phyloP scores from a whole-genome alignment of 1,140 invertebrate genomes.

The Apocrypta bakeri region DNA sequence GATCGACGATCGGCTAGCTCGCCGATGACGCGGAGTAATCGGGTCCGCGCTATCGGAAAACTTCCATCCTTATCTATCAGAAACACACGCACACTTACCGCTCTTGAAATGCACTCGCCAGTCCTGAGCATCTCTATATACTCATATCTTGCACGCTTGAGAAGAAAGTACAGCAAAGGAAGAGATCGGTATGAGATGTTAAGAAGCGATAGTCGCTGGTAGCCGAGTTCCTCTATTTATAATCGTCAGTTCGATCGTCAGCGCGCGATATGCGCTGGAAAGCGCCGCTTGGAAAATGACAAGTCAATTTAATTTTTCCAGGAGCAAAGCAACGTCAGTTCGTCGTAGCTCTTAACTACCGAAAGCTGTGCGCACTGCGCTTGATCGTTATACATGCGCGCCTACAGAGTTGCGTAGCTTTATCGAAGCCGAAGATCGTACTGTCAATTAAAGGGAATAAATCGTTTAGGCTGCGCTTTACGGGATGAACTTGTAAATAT shows the following conservation, averaged over 20 bases:
- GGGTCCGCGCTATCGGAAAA: slow-evolving; percentile 52
- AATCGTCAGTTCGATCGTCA: slow-evolving; percentile 37
- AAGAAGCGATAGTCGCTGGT: background rate
- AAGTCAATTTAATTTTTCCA: slow-evolving; percentile 45
- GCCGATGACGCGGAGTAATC: slow-evolving; percentile 66
- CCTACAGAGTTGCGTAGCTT: background rate
- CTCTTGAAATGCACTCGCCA: background rate
- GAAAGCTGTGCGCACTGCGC: background rate
- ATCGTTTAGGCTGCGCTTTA: background rate
- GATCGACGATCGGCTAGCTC: slow-evolving; percentile 62
- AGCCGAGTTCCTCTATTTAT: slow-evolving; percentile 12
- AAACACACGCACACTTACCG: background rate
- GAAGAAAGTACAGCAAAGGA: slow-evolving; percentile 18
- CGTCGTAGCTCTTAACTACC: slow-evolving; percentile 42
- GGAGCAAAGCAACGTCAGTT: background rate
- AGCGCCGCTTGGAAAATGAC: slow-evolving; percentile 31
- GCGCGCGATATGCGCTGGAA: slow-evolving; percentile 16
- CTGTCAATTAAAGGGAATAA: slow-evolving; percentile 14
- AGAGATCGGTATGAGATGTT: slow-evolving; percentile 10
- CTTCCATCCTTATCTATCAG: slow-evolving; percentile 7
- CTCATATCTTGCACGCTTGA: background rate
- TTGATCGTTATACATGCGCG: no score
- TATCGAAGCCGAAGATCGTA: background rate
- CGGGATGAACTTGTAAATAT: slow-evolving; percentile 3
- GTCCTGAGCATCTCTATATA: background rate